Percentiles rank a stretch among this genome's conserved stretches.
Conservation (phyloP, 1,140 invertebrate genomes). For the Drosophila seguyi region DNA sequence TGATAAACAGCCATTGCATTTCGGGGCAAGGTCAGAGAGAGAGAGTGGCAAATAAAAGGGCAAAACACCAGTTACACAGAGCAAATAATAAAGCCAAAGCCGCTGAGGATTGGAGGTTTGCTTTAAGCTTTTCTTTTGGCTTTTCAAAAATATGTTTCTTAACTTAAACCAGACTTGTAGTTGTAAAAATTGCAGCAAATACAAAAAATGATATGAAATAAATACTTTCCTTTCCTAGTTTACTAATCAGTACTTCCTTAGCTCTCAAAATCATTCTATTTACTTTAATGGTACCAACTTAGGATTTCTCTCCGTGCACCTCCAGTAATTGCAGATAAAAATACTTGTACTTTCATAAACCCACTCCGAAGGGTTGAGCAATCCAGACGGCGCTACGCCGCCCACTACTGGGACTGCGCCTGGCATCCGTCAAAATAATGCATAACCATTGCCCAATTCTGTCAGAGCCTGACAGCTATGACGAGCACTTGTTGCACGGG, state of each 20-base stretch:
- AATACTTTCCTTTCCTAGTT: neutral
- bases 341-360: slow-evolving; percentile 10
- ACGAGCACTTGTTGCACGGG: slow-evolving; percentile 51
- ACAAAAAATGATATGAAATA: too few species aligned
- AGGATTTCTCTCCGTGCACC: neutral
- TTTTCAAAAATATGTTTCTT: neutral
- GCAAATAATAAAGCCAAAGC: slow-evolving; percentile 9
- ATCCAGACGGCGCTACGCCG: slow-evolving; percentile 18
- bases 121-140: neutral
- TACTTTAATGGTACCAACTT: neutral
- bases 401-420: neutral
- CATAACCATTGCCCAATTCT: slow-evolving; percentile 31
- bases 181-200: too few species aligned
- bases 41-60: slow-evolving; percentile 14
- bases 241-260: too few species aligned
- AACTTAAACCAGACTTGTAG: too few species aligned
- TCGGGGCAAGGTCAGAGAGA: slow-evolving; percentile 60
- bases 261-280: neutral
- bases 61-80: slow-evolving; percentile 5
- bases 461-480: slow-evolving; percentile 31
- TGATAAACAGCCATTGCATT: slow-evolving; percentile 39
- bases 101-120: neutral
- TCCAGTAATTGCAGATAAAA: neutral
- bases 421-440: slow-evolving; percentile 26
- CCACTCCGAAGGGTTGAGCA: neutral